Base-by-base conservation (phyloP, 2,113 vertebrate genomes). In the Phalacrocorax pelagicus region DNA sequence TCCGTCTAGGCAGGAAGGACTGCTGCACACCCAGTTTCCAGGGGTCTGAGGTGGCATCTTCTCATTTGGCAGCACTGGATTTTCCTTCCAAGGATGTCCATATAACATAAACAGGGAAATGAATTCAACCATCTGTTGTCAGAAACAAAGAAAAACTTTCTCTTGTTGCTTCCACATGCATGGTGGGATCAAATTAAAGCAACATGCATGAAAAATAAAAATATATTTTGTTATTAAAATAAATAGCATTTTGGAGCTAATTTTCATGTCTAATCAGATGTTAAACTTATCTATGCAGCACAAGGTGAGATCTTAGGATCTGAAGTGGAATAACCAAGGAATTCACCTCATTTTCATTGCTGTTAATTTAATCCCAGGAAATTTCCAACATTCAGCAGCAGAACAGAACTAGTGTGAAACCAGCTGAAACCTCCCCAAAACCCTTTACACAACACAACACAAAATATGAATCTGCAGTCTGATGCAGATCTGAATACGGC, bases 31-130 rank as follows among this genome's bases (percentile, higher is more conserved):
- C 19, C 11, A 11, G 6, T 54, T 90, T 46, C 29, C 61, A 51
- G 11, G 10, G 30, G 42, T 6, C 13, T 61, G 21, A 78, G 18
- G 42, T 74, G 42, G 3, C 49, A 51, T 47, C 42, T 65, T 52
- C 47, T 61, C 6, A 12, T 49, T 55, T 3, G 1, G 11, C 27
- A 58, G 18, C 0, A 0, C 30, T 59, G 20, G 30, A 27, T 54
- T 91, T 91, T 73, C 46, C 38, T 87, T 71, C 40, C 15, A 17
- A 82, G 34, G 36, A 36, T 61, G 15, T 36, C 57, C 18, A 23
- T 63, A 4, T 12, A 38, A 18, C 1, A 6, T 27, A 52, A 85
- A 65, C 1, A 26, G 26, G 26, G 18, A 61, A 74, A 69, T 11
- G 1, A 23, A 32, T 57, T n/a, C 34, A 55, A n/a, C 10, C 12